phyloP scores from a whole-genome alignment of 2,888 invertebrate genomes.

The Agrotis puta region DNA sequence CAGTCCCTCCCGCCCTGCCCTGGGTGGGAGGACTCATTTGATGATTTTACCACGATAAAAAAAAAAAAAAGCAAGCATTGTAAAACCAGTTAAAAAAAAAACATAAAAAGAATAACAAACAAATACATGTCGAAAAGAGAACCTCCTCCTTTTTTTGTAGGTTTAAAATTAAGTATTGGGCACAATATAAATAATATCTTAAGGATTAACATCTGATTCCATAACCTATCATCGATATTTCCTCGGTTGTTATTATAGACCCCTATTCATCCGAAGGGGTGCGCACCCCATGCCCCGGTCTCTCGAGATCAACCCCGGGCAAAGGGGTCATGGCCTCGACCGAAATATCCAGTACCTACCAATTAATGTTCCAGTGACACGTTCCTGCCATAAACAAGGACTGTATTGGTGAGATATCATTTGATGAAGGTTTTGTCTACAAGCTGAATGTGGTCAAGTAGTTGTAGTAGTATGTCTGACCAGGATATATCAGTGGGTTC shows the following conservation, averaged over 20 bases:
- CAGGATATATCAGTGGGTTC: no score
- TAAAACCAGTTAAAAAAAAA: no score
- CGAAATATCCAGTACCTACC: constrained; percentile 26
- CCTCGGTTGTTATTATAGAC: neutral
- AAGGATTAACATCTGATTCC: no score
- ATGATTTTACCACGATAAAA: no score
- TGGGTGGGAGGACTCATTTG: no score
- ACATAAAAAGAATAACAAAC: no score
- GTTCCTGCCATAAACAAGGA: constrained; percentile 7
- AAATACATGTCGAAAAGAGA: no score
- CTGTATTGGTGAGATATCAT: constrained; percentile 18
- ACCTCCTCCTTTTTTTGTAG: no score
- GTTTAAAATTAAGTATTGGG: no score
- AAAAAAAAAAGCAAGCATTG: no score
- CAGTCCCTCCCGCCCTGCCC: no score
- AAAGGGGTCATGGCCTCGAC: constrained; percentile 50
- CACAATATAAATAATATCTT: no score
- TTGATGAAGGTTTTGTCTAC: constrained; percentile 4
- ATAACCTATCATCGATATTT: neutral
- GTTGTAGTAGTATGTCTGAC: neutral
- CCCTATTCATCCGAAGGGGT: constrained; percentile 4
- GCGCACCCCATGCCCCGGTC: constrained; percentile 11
- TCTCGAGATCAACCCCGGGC: constrained; percentile 14
- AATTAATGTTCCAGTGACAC: constrained; percentile 14
- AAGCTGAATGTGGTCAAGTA: neutral